Percentiles rank a stretch among this genome's conserved stretches.
These are phyloP conservation scores for Microplitis deprimator DNA, from an alignment of 2,888 invertebrate species.

Conservation along the genomic window DNA sequence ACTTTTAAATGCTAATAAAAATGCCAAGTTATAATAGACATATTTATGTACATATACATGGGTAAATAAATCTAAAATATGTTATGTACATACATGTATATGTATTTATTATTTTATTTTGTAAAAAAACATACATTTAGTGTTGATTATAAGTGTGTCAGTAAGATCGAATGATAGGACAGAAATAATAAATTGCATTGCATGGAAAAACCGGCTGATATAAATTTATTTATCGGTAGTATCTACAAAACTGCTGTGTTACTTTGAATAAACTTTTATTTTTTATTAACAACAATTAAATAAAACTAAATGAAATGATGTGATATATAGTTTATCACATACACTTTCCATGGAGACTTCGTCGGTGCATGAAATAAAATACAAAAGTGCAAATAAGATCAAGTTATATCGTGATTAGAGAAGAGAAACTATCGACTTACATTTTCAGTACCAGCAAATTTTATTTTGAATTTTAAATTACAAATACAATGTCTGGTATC, in stretches of 20 bases:
- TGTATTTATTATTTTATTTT: background rate
- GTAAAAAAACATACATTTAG: background rate
- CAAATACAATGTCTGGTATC: background rate
- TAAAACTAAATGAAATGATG: constrained; percentile 4
- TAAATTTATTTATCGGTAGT: background rate
- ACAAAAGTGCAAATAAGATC: background rate
- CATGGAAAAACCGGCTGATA: background rate
- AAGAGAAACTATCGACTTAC: constrained; percentile 25
- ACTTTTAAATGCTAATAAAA: background rate
- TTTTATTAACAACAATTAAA: background rate
- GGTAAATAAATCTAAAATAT: background rate
- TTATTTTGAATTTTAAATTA: background rate
- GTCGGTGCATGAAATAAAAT: constrained; percentile 21
- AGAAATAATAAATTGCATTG: background rate
- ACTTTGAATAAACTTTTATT: background rate
- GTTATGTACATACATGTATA: background rate
- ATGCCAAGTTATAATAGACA: background rate
- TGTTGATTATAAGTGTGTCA: background rate
- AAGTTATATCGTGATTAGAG: background rate
- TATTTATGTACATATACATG: background rate
- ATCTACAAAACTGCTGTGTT: background rate
- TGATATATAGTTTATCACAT: constrained; percentile 22
- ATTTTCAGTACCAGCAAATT: background rate
- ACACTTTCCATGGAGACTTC: constrained; percentile 36
- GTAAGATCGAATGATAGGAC: background rate